phyloP scores from a whole-genome alignment of 2,113 vertebrate genomes.

The Tragulus kanchil region DNA sequence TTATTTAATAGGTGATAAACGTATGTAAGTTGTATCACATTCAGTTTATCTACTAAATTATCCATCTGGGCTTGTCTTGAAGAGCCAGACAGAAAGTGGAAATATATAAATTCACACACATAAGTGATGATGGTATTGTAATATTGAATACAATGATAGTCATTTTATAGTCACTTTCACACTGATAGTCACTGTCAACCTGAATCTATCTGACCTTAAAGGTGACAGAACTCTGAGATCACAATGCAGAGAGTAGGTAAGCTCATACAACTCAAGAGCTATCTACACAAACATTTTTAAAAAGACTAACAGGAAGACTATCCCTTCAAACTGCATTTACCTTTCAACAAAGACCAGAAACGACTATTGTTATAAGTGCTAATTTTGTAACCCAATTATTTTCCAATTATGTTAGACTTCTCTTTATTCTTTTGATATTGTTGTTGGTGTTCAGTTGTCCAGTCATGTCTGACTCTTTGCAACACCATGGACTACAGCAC shows the following conservation, averaged over 20 bases:
- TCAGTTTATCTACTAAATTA: neutral
- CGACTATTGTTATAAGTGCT: neutral
- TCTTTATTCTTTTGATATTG: neutral
- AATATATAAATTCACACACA: neutral
- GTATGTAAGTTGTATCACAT: neutral
- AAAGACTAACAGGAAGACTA: neutral
- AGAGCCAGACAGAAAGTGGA: neutral
- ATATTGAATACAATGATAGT: neutral
- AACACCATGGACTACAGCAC: no score
- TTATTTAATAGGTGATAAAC: neutral
- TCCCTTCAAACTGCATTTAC: neutral
- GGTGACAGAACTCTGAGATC: neutral
- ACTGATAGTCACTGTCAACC: neutral
- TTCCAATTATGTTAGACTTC: neutral
- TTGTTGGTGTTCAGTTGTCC: no score
- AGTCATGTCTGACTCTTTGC: no score
- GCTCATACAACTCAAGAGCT: neutral
- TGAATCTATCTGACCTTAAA: neutral
- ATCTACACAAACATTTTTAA: neutral
- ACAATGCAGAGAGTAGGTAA: neutral
- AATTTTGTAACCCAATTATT: neutral
- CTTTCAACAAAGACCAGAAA: constrained; percentile 29
- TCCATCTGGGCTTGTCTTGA: neutral
- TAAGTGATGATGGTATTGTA: neutral
- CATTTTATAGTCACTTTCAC: neutral